Conservation (phyloP, 2,113 vertebrate species). For the Epinephelus fuscoguttatus region DNA sequence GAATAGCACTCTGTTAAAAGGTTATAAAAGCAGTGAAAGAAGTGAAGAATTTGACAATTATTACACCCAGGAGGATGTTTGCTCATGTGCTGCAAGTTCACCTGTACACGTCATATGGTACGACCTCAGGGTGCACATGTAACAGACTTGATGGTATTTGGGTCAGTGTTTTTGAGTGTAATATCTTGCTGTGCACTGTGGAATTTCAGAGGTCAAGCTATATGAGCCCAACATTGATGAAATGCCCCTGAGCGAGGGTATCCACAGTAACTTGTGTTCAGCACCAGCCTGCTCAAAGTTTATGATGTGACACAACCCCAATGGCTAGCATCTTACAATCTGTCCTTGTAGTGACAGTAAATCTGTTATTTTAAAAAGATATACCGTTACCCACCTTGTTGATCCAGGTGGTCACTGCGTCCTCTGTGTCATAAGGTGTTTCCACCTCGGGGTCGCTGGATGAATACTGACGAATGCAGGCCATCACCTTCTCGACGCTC, state of each 20-base stretch:
- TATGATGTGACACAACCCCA: neutral
- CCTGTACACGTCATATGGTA: conserved; percentile 15
- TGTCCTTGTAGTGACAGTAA: neutral
- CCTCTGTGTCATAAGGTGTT: conserved; percentile 94
- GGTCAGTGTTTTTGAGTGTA: conserved; percentile 15
- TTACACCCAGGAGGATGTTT: neutral
- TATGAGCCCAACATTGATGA: neutral
- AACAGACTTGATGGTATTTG: conserved; percentile 30
- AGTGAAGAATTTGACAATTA: neutral
- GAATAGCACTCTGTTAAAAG: neutral
- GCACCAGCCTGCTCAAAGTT: neutral
- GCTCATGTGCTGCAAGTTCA: conserved; percentile 10
- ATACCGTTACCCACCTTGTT: conserved; percentile 89
- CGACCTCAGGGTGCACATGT: neutral
- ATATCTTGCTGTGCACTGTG: neutral
- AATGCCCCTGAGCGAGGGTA: neutral
- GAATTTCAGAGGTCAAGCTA: neutral
- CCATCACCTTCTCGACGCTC: conserved; percentile 92
- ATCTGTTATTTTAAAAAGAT: neutral
- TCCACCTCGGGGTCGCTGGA: conserved; percentile 89
- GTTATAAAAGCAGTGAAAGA: neutral
- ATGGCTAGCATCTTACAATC: neutral
- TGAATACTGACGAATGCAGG: conserved; percentile 90
- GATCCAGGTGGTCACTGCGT: conserved; percentile 95
- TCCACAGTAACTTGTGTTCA: neutral